A percentile compares a stretch with the other conserved stretches of the same genome.
Conservation (phyloP, 2,797 vertebrate species). For the Craterocephalus amniculus region DNA sequence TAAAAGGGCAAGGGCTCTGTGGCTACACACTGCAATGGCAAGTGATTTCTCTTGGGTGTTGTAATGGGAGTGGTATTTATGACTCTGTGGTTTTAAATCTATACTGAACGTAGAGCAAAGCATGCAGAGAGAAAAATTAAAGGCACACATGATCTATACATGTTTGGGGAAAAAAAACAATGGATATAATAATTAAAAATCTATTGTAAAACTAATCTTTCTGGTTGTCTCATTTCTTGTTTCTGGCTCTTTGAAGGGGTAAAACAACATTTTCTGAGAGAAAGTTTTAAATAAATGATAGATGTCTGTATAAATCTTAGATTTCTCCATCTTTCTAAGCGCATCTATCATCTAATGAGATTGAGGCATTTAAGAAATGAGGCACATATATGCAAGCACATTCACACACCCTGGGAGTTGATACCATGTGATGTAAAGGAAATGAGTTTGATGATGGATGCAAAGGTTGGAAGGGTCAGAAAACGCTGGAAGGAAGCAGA, state of each 20-base stretch:
- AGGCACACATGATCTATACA: not conserved
- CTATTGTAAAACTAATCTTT: not conserved
- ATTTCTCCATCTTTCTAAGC: not conserved
- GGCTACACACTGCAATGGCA: constrained; percentile 23
- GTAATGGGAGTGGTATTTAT: constrained; percentile 44
- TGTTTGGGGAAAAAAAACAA: not conserved
- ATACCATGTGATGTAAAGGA: constrained; percentile 28
- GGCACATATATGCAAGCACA: constrained; percentile 9
- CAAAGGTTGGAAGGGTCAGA: constrained; percentile 13
- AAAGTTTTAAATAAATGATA: not conserved
- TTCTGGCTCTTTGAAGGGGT: constrained; percentile 1
- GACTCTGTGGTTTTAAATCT: constrained; percentile 27
- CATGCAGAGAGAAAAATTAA: not conserved
- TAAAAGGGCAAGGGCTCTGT: constrained; percentile 60
- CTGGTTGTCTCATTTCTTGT: not conserved
- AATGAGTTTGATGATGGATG: constrained; percentile 23
- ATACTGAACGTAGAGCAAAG: not conserved
- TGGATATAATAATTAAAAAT: not conserved
- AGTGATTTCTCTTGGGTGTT: constrained; percentile 53
- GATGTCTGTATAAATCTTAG: constrained; percentile 8
- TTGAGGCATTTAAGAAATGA: constrained; percentile 32
- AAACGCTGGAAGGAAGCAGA: constrained; percentile 13
- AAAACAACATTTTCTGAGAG: not conserved
- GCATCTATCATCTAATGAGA: constrained; percentile 40
- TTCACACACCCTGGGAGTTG: not conserved